Evolutionary conservation across 2,888 invertebrate species (phyloP), one percentile per base, ranked within the genome.

Genomic region (Rugalucina vietnamica): DNA sequence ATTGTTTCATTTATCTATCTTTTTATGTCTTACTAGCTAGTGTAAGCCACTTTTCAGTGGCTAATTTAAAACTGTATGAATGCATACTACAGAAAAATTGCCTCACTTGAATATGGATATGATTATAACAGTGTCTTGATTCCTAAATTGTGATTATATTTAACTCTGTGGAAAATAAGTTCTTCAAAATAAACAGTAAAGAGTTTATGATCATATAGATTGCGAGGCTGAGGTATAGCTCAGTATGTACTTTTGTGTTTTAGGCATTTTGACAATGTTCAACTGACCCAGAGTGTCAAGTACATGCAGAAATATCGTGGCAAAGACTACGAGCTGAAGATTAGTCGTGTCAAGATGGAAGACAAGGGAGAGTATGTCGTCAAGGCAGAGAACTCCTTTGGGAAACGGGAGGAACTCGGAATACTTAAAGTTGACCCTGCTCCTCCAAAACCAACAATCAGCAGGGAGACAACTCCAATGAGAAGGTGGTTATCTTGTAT

Each of bases 361-460:
- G 99, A 99, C 95, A 97, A 98, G 93, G 99, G 99, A 90, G 99
- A 99, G 95, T 99, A 99, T 95, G 97, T 98, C 89, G 98, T 99
- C 93, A 96, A 91, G 75, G 95, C 95, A 24, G 94, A 94, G 87
- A 95, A 95, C 91, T 95, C 95, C 37, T 95, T 94, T 85, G 95
- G 95, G 37, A 90, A 91, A 72, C 90, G 91, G 43, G 94, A 95
- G 81, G 94, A 93, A 81, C 85, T 88, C 18, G 94, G 93, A 60
- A 90, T 88, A 49, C 93, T 95, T 21, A 93, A 92, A 79, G 94
- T 95, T n/a, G 94, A 95, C 90, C 88, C 81, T 50, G 65, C 81
- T 54, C 84, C 88, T 29, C 84, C 88, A 24, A 82, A 87, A 73
- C 81, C 76, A 27, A 80, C 65, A 57, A 32, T 81, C 29, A 88